Evolutionary conservation across 1,140 invertebrate genomes (phyloP), one percentile per base, ranked within the genome.

Genomic region (Halyomorpha halys): DNA sequence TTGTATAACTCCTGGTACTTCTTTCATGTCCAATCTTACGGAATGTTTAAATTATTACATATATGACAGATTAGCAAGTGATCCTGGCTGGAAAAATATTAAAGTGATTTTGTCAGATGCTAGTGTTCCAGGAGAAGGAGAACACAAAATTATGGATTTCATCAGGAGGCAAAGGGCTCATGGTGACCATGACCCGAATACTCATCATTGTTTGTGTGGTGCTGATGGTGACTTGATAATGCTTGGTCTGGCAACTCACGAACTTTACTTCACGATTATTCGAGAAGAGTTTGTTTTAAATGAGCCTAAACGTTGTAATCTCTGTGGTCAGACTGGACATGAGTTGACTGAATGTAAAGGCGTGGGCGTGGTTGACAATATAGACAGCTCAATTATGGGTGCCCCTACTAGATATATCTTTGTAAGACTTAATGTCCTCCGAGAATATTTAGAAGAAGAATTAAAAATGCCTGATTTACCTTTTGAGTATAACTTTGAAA

Each of bases 141-240:
- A 99, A 77, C 96, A 98, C 73, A 99, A 98, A 78, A 98, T 99
- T 69, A 98, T 98, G 96, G 95, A 99, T 77, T 99, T 86, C 75
- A 97, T 99, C 68, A 80, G 97, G n/a, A 86, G 84, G 71, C 96
- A 98, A 77, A 84, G 94, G 80, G 85, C 89, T 21, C 91, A 95
- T 76, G 92, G 93, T 0, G 86, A 94, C 76, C 94, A 99, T 77
- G 91, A 99, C 77, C 93, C 97, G 0, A 98, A 99, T 74, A 98
- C 96, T 0, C 87, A 92, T 67, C 97, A 99, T 76, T 94, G 94
- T 68, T 76, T 99, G 1, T 99, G 95, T 79, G 97, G 97, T 66
- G 97, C 97, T 15, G 97, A 99, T 78, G 93, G 95, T 25, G 95
- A 98, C 82, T 82, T 98, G n/a, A 98, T 98, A 71, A 97, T 98